These are phyloP conservation scores for Seriola rivoliana DNA, from an alignment of 2,113 vertebrate species.

Conservation along the genomic window DNA sequence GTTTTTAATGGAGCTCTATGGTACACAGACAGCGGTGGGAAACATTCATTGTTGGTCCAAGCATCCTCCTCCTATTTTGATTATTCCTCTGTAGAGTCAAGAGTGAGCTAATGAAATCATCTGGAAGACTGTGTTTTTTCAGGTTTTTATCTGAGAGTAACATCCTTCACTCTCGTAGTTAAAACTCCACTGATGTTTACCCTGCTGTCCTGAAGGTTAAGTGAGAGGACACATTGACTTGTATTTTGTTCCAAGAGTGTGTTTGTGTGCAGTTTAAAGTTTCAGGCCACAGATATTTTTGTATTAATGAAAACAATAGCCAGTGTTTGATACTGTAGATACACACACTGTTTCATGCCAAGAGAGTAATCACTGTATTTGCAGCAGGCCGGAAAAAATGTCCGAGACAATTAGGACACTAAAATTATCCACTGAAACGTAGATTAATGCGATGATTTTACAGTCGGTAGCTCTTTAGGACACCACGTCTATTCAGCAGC, in stretches of 20 bases:
- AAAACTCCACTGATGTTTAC: neutral
- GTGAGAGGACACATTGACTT: neutral
- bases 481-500: slow-evolving; percentile 6
- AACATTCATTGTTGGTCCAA: no score
- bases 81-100: no score
- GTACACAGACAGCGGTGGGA: no score
- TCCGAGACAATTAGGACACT: slow-evolving; percentile 41
- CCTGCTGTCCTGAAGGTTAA: neutral
- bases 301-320: neutral
- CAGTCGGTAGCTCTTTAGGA: slow-evolving; percentile 47
- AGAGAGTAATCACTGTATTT: neutral
- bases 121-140: no score
- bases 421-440: slow-evolving; percentile 52
- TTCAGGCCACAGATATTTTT: neutral
- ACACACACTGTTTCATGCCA: neutral
- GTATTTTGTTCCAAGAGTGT: neutral
- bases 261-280: neutral
- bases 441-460: slow-evolving; percentile 60
- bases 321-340: neutral
- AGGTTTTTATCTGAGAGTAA: no score
- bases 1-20: no score
- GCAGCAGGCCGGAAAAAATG: slow-evolving; percentile 9
- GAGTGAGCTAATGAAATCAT: no score
- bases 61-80: no score
- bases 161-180: no score